Evolutionary conservation across 2,888 invertebrate genomes (phyloP), one percentile per base, ranked within the genome.

Genomic region (Heterodera filipjevi): DNA sequence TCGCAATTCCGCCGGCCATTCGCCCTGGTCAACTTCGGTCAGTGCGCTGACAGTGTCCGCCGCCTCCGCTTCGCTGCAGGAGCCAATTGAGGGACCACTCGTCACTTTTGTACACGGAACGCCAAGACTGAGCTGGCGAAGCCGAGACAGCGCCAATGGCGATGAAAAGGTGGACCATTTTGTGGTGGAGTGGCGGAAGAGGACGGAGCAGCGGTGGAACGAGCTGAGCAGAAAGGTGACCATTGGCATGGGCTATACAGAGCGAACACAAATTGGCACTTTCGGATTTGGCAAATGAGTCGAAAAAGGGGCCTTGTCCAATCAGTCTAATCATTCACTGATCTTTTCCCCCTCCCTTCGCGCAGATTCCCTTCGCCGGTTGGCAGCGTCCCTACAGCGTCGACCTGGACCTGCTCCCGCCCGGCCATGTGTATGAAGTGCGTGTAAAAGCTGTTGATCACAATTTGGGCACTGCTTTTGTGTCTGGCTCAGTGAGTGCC

Each of bases 381-480:
- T 86, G 85, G 84, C 89, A 89, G 80, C 82, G 89, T 44, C 86
- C 89, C 8, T 89, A 89, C 82, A 83, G 84, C 59, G 83, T 86
- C 39, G 86, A 86, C 70, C 81, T 89, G 70, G 80, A 84, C 71
- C 85, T 85, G 53, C 82, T 89, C 30, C 88, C 89, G 30, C 81
- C 85, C 71, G 89, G 88, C 14, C 85, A 86, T 32, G 81, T 79
- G 49, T 86, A 86, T 70, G 80, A 87, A 78, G 86, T 88, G 19
- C 81, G 84, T 19, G 82, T 84, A n/a, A 83, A 79, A 19, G 86
- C 82, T 8, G 74, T 85, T 33, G 86, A 84, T 76, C 85, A 85
- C 66, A 87, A 88, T 81, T 81, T 87, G 71, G 87, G 85, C 30
- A 83, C 82, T 8, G 85, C 84, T 30, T 87, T 84, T 84, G 85